Percentiles rank a stretch among this genome's conserved stretches.
phyloP scores from a whole-genome alignment of 2,113 vertebrate species.

The Grantiella picta region DNA sequence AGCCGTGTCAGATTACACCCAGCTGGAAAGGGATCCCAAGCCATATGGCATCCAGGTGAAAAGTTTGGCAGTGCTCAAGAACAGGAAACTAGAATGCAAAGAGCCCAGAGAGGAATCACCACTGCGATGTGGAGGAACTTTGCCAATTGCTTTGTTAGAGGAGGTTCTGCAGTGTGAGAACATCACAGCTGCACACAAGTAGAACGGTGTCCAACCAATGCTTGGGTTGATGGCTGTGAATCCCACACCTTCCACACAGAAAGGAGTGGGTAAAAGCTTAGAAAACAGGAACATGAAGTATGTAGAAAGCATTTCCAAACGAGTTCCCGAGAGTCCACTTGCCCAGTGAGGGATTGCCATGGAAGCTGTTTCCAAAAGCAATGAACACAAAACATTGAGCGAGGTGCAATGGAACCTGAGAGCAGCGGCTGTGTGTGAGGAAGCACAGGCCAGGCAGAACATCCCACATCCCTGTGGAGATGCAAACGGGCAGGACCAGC shows the following conservation, averaged over 20 bases:
- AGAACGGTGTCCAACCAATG: fast-evolving
- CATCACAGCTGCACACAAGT: fast-evolving
- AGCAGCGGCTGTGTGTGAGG: not conserved
- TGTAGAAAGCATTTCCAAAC: fast-evolving
- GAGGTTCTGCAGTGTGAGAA: not conserved
- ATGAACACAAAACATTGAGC: fast-evolving
- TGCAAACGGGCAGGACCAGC: fast-evolving
- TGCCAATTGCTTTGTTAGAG: fast-evolving
- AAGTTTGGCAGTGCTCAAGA: not conserved
- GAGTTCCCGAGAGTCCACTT: not conserved
- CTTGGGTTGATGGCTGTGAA: not conserved
- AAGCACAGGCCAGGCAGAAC: not conserved
- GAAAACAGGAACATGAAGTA: not conserved
- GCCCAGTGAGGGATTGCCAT: fast-evolving
- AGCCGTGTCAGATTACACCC: not conserved
- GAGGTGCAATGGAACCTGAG: not conserved
- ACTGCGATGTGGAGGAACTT: fast-evolving
- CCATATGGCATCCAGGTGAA: not conserved
- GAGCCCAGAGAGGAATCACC: fast-evolving
- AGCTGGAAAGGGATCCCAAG: not conserved
- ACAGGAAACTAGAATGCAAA: not conserved
- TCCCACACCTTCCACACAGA: not conserved
- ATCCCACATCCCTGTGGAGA: fast-evolving
- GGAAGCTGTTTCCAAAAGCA: not conserved
- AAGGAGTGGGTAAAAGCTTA: not conserved